Conservation (phyloP, 2,797 vertebrate species). For the Numenius phaeopus region DNA sequence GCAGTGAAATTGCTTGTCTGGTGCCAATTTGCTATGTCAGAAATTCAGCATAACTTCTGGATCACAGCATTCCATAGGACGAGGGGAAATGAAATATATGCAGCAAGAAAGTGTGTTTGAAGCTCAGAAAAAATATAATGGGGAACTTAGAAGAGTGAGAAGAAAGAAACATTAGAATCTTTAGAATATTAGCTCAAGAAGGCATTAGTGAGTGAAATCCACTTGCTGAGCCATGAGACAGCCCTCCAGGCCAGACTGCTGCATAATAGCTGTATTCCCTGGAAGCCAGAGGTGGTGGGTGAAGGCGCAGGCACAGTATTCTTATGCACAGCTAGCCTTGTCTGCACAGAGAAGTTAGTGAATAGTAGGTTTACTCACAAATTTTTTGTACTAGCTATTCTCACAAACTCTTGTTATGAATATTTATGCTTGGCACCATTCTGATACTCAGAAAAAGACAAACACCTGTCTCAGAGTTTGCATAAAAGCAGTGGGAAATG, state of each 20-base stretch:
- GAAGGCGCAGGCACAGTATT: background rate
- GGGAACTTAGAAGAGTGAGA: background rate
- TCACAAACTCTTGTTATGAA: background rate
- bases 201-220: background rate
- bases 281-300: background rate
- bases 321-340: background rate
- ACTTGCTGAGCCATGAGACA: fast-evolving
- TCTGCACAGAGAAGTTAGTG: background rate
- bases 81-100: background rate
- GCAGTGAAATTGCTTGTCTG: background rate
- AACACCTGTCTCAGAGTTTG: background rate
- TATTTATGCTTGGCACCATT: background rate
- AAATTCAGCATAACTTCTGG: constrained; percentile 15
- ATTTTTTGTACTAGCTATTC: background rate
- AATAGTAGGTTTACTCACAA: background rate
- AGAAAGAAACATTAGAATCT: background rate
- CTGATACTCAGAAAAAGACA: background rate
- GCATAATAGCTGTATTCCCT: background rate
- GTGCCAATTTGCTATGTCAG: constrained; percentile 12
- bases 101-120: background rate
- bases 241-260: background rate
- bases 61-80: background rate
- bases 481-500: background rate
- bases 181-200: background rate
- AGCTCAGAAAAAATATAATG: background rate